Percentiles rank a stretch among this genome's conserved stretches.
Conservation (phyloP, 2,888 invertebrate species). For the Rosalia funebris region DNA sequence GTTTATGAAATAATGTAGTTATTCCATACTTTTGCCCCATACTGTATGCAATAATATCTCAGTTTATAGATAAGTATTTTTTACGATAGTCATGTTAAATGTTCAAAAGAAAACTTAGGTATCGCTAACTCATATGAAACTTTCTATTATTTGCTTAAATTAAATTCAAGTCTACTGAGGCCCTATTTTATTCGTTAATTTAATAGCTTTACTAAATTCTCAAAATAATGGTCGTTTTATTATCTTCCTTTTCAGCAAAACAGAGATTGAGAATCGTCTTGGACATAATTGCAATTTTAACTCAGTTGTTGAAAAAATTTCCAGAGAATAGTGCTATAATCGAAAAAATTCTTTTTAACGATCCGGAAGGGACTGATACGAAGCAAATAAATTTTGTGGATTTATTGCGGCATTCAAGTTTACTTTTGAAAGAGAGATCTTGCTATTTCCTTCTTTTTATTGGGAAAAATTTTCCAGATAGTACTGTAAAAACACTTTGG, state of each 20-base stretch:
- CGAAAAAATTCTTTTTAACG: constrained; percentile 75
- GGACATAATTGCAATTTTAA: constrained; percentile 78
- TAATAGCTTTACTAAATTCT: no score
- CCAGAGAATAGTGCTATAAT: constrained; percentile 82
- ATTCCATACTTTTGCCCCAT: no score
- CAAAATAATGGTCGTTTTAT: no score
- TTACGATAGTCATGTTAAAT: no score
- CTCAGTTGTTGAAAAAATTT: constrained; percentile 76
- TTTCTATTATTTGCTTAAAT: no score
- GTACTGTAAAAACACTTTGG: constrained; percentile 73
- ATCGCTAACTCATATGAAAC: no score
- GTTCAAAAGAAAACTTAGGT: no score
- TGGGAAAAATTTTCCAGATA: constrained; percentile 72
- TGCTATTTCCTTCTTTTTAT: constrained; percentile 78
- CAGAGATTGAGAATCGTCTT: constrained; percentile 72
- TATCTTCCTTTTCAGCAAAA: constrained; percentile 64
- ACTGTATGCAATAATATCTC: no score
- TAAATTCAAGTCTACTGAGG: no score
- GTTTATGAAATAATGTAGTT: no score
- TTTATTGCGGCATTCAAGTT: constrained; percentile 70
- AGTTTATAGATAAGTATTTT: no score
- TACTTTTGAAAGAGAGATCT: constrained; percentile 70
- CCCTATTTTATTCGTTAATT: no score
- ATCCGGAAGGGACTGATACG: constrained; percentile 42
- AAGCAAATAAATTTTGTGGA: constrained; percentile 66